Conservation (phyloP, 2,888 invertebrate genomes). For the Apocheima hispidaria region DNA sequence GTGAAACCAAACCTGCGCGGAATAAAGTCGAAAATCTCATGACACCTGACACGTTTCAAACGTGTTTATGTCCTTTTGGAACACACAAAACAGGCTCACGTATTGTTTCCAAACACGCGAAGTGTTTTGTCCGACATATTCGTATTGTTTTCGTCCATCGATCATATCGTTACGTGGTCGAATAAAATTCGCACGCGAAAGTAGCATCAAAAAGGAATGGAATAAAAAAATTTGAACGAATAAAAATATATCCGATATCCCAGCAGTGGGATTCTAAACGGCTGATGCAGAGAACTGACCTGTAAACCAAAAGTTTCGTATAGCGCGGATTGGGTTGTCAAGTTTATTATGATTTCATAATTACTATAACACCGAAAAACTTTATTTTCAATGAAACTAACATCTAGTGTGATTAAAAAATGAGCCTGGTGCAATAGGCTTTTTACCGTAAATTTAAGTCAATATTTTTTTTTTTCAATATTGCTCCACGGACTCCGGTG, state of each 20-base stretch:
- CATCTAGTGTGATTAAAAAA: too few relatives aligned
- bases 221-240: neutral
- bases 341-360: neutral
- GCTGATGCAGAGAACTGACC: too few relatives aligned
- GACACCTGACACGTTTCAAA: neutral
- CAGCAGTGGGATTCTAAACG: too few relatives aligned
- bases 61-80: neutral
- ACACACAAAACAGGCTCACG: neutral
- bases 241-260: neutral
- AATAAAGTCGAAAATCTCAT: neutral
- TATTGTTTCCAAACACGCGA: neutral
- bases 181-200: neutral
- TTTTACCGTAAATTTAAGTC: too few relatives aligned
- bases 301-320: too few relatives aligned
- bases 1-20: neutral
- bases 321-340: too few relatives aligned
- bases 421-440: too few relatives aligned
- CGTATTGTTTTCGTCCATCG: slow-evolving; percentile 11
- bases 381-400: slow-evolving; percentile 4
- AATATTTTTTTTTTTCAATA: too few relatives aligned
- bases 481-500: too few relatives aligned
- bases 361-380: neutral
- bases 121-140: slow-evolving; percentile 11
- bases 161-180: slow-evolving; percentile 2
- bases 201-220: neutral